A percentile compares a stretch with the other conserved stretches of the same genome.
Conservation (phyloP, 2,888 invertebrate species). For the Trichopoda pennipes region DNA sequence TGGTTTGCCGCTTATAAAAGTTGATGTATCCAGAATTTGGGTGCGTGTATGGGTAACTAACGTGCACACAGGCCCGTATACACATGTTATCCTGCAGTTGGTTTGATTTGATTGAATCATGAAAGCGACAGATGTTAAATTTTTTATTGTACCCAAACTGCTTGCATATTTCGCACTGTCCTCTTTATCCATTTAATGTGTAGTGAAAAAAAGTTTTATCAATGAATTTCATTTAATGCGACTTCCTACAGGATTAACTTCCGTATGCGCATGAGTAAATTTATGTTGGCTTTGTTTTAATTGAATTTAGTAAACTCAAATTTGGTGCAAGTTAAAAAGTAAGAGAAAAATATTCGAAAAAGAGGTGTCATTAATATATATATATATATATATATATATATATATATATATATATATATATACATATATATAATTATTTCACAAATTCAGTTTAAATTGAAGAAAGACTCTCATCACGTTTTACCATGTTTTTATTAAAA, state of each 20-base stretch:
- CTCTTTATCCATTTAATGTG: slow-evolving; percentile 35
- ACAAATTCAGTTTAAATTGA: too few species aligned
- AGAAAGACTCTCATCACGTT: too few species aligned
- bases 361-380: too few species aligned
- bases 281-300: not conserved
- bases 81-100: slow-evolving; percentile 60
- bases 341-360: too few species aligned
- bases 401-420: too few species aligned
- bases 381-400: too few species aligned
- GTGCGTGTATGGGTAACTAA: not conserved
- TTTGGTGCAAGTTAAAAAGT: too few species aligned
- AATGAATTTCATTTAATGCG: slow-evolving; percentile 73
- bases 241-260: slow-evolving; percentile 48
- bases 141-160: not conserved
- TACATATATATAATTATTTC: too few species aligned
- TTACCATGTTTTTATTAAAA: too few species aligned
- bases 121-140: slow-evolving; percentile 61
- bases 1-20: slow-evolving; percentile 10
- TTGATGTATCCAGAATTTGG: slow-evolving; percentile 31
- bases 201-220: slow-evolving; percentile 75
- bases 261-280: slow-evolving; percentile 42
- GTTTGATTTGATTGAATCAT: slow-evolving; percentile 56
- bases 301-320: too few species aligned
- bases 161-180: slow-evolving; percentile 15
- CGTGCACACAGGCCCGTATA: slow-evolving; percentile 1